Conservation (phyloP, 2,113 vertebrate genomes). For the Penelope pileata region DNA sequence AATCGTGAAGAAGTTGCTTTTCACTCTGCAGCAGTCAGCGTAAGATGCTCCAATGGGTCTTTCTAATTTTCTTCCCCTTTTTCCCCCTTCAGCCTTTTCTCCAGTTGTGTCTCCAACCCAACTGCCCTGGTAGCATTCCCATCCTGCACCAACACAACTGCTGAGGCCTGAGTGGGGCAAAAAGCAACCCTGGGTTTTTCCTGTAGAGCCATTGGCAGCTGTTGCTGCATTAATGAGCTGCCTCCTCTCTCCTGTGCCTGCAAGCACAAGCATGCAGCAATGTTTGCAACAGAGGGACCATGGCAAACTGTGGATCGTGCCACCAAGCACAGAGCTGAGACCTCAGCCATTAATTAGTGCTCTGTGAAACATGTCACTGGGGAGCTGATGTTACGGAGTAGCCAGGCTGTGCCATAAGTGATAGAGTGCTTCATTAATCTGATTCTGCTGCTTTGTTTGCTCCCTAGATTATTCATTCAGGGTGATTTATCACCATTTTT, state of each 20-base stretch:
- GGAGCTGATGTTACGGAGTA: slow-evolving; percentile 39
- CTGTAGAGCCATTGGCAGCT: neutral
- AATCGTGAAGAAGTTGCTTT: neutral
- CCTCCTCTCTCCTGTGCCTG: neutral
- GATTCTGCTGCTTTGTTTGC: slow-evolving; percentile 44
- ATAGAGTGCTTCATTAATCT: slow-evolving; percentile 48
- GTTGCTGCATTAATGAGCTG: slow-evolving; percentile 15
- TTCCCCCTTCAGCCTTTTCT: neutral
- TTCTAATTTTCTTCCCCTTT: neutral
- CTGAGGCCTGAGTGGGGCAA: neutral
- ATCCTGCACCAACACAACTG: neutral
- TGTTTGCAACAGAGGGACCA: neutral
- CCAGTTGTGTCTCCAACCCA: neutral
- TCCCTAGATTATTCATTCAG: slow-evolving; percentile 37
- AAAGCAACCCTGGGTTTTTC: neutral
- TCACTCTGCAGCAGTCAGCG: neutral
- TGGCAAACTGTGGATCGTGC: neutral
- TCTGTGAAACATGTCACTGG: slow-evolving; percentile 32
- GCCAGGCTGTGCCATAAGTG: slow-evolving; percentile 33
- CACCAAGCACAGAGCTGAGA: neutral
- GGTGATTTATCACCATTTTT: slow-evolving; percentile 47
- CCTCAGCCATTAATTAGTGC: slow-evolving; percentile 30
- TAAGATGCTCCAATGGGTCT: neutral
- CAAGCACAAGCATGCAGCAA: neutral
- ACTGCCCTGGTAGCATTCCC: neutral